A percentile compares a stretch with the other conserved stretches of the same genome.
Conservation (phyloP, 2,888 invertebrate species). For the Blera fallax region DNA sequence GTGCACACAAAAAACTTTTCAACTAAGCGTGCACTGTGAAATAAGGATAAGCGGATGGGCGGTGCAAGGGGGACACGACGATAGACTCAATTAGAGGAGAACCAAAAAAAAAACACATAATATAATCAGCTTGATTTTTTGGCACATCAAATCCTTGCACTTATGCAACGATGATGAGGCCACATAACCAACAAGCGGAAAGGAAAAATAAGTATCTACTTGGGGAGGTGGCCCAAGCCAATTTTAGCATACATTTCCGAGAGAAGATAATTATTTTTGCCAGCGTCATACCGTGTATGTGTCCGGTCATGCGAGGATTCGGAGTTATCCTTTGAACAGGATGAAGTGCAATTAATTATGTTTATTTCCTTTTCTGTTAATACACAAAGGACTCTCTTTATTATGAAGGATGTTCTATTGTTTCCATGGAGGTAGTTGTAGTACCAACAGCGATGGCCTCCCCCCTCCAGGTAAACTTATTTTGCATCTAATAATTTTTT, state of each 20-base stretch:
- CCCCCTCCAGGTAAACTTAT: slow-evolving; percentile 3
- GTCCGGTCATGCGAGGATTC: neutral
- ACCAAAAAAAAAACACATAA: neutral
- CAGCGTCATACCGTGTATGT: neutral
- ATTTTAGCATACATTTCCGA: neutral
- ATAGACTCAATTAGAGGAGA: slow-evolving; percentile 43
- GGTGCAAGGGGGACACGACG: neutral
- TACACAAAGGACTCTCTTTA: neutral
- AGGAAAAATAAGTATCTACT: too few relatives aligned
- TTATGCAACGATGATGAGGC: slow-evolving; percentile 13
- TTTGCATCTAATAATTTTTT: neutral
- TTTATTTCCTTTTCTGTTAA: neutral
- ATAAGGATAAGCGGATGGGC: neutral
- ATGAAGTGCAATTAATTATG: slow-evolving; percentile 1
- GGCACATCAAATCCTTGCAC: slow-evolving; percentile 31
- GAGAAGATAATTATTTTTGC: slow-evolving; percentile 37
- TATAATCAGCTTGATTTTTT: slow-evolving; percentile 42
- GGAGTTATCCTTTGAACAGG: neutral
- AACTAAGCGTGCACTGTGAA: neutral
- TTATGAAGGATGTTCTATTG: neutral
- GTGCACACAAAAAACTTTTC: neutral
- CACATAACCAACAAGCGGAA: neutral
- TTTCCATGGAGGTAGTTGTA: neutral
- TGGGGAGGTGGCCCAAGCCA: neutral
- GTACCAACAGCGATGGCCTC: neutral